Percentiles rank a stretch among this genome's conserved stretches.
Conservation (phyloP, 2,797 vertebrate species). For the Sternarchorhynchus goeldii region DNA sequence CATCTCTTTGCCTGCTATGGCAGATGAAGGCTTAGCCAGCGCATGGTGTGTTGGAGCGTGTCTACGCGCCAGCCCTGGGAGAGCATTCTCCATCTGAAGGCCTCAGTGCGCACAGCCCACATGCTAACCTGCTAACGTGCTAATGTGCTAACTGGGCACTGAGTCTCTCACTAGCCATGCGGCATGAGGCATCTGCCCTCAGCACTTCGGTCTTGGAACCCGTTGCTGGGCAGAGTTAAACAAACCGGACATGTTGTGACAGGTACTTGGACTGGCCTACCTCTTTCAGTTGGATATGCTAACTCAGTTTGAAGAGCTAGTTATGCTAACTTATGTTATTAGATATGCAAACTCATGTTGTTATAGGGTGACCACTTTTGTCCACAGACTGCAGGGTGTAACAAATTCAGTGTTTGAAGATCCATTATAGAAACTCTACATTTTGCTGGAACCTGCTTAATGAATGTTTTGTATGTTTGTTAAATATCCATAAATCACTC, state of each 20-base stretch:
- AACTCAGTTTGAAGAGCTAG: too few species aligned
- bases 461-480: too few species aligned
- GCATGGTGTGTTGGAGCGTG: slow-evolving; percentile 47
- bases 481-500: too few species aligned
- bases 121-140: slow-evolving; percentile 30
- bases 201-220: slow-evolving; percentile 9
- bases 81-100: slow-evolving; percentile 44
- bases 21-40: neutral
- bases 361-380: neutral
- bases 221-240: slow-evolving; percentile 27
- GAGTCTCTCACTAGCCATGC: slow-evolving; percentile 14
- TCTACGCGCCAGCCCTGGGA: slow-evolving; percentile 56
- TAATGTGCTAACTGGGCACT: slow-evolving; percentile 31
- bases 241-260: slow-evolving; percentile 35
- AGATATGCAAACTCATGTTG: too few species aligned
- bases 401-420: neutral
- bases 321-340: too few species aligned
- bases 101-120: slow-evolving; percentile 42
- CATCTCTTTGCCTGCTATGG: neutral
- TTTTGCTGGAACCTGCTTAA: too few species aligned
- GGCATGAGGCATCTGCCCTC: slow-evolving; percentile 18
- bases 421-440: too few species aligned
- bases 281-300: too few species aligned
- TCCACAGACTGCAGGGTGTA: neutral
- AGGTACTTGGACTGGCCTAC: slow-evolving; percentile 20